phyloP scores from a whole-genome alignment of 2,797 vertebrate genomes.

The Mormyrus proboscirostris region DNA sequence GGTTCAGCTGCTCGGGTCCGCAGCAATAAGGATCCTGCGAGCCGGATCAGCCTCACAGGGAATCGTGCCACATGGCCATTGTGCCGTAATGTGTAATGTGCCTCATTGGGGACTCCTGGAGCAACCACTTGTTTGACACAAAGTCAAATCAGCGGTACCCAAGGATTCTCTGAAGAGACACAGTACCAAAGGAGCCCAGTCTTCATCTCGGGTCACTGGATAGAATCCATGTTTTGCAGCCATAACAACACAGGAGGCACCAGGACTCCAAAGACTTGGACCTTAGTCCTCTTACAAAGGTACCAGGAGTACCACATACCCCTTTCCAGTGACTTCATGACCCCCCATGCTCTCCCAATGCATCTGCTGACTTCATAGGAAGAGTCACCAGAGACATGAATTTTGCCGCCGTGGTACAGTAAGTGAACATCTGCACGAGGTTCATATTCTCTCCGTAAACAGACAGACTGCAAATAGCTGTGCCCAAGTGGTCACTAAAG shows the following conservation, averaged over 20 bases:
- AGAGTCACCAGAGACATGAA: not conserved
- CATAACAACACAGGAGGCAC: not conserved
- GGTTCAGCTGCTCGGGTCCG: too few relatives aligned
- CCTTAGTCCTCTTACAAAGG: not conserved
- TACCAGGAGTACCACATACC: not conserved
- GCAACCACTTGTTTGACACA: too few relatives aligned
- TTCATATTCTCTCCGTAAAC: not conserved
- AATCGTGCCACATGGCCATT: not conserved
- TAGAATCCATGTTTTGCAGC: not conserved
- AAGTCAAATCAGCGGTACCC: too few relatives aligned
- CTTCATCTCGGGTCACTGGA: not conserved
- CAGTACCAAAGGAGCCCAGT: not conserved
- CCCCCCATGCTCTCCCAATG: not conserved
- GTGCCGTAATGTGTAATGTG: not conserved
- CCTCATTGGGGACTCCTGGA: too few relatives aligned
- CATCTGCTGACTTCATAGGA: not conserved
- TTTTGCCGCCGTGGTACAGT: not conserved
- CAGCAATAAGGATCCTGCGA: too few relatives aligned
- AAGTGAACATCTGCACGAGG: not conserved
- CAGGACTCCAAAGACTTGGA: not conserved
- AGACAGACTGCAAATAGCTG: not conserved
- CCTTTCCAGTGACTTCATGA: not conserved
- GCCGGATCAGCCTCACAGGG: too few relatives aligned
- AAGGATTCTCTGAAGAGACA: too few relatives aligned
- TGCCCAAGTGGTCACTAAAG: not conserved